Base-by-base conservation (phyloP, 1,140 invertebrate species). In the Babylonia areolata region DNA sequence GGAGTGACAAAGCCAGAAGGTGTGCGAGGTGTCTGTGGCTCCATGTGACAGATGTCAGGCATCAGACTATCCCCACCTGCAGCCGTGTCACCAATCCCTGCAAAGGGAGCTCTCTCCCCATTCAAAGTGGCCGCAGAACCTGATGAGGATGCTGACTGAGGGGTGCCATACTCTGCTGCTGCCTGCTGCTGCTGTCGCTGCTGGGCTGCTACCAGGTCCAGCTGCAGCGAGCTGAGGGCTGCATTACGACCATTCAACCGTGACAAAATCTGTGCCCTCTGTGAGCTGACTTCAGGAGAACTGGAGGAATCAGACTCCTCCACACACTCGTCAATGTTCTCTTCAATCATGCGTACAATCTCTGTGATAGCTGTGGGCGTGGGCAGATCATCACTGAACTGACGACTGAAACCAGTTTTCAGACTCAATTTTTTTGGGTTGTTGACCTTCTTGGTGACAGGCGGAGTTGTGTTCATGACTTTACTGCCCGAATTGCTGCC, bases 321-420 rank as follows among this genome's bases (percentile, higher is more conserved):
- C 31, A 81, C 75, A 35, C 71, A 84, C 33, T 92, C 92, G 39
- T 89, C 89, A 77, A 89, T 89, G 87, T 90, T 91, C 54, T 93
- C 92, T 42, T 91, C 90, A 28, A 93, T 92, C 92, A 93, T 93
- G 84, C 88, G 88, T 3, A 93, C 91, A 64, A 93, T 86, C 33
- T 92, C 90, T 35, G 88, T 90, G 5, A 93, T 91, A 87, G 91
- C 91, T 54, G 92, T 92, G 54, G 92, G 92, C 28, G 92, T 93
- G 64, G 90, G 90, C 20, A 93, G 79, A 69, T 92, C 92, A 83
- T 93, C 92, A 86, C 91, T 92, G 83, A 91, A 93, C 89, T 92
- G 91, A 0, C 91, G 84, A 84, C 91, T 93, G 81, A 93, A 93
- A 33, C 92, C 92, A 31, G 92, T 93, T 9, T 86, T 85, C 42